Base-by-base conservation (phyloP, 2,797 vertebrate species). In the Lagorchestes hirsutus region DNA sequence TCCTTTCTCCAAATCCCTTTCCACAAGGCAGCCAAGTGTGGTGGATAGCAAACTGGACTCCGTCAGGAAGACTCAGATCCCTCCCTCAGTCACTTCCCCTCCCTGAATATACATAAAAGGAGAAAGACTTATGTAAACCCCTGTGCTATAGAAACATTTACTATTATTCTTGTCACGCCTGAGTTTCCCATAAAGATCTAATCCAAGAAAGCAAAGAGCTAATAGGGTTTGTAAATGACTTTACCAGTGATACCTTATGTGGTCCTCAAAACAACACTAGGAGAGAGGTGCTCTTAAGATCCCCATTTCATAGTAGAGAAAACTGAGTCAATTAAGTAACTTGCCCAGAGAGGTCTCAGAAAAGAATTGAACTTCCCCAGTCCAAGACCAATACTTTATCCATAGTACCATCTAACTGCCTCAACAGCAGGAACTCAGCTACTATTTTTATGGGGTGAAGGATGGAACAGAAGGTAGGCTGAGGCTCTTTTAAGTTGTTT, bases 191-290 rank as follows among this genome's bases (percentile, higher is more conserved):
- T 4, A 90, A 93, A 55, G 62, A 74, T 52, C 91, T 96, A 95
- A 95, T 92, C 96, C 14, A 97, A 59, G 52, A 52, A 94, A 95
- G 96, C 8, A 95, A 82, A 96, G 96, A 90, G 87, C 94, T 55
- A 74, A 95, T 93, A 24, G 11, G 59, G 59, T 34, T 34, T 14
- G 28, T 62, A 13, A 62, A 62, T 34, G 11, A 34, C 59, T 62
- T 62, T 62, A 14, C 31, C 24, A 40, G 46, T 2, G 13, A 14
- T 3, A 40, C 5, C 6, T 82, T n/a, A 24, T 82, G 24, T 82
- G n/a, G 6, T 46, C n/a, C n/a, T 82, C n/a, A 40, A 18, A 40
- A 74, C n/a, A 18, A 82, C 16, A 6, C 22, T 46, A 8, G 67
- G 18, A 82, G n/a, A 46, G n/a, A 46, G 67, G 1, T 74, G 67